Evolutionary conservation across 2,888 invertebrate genomes (phyloP), one percentile per base, ranked within the genome.

Genomic region (Melieria picta): DNA sequence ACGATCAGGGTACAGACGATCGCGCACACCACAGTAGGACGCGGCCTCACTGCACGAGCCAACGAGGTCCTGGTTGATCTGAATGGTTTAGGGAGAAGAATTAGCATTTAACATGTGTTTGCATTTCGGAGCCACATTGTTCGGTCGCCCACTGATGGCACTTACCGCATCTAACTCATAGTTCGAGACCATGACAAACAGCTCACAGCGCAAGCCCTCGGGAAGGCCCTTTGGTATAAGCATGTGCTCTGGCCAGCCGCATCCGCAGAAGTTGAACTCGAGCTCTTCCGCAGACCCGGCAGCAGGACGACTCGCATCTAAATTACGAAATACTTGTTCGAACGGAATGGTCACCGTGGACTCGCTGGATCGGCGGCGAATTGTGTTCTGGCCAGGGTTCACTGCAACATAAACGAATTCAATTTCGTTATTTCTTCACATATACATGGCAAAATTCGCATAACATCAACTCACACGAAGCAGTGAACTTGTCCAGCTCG

Each of bases 211-310:
- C 83, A 90, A 90, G 0, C 94, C 94, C 71, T 89, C 88, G 0
- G 89, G 83, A 7, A 86, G 90, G 4, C 95, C 95, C 85, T 91
- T 93, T 0, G 94, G 93, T 4, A 94, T 81, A 6, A 94, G 89
- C 91, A 95, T 90, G 84, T 95, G 94, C 69, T 94, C 91, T 0
- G 95, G 95, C 94, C 94, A 94, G 72, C 94, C 94, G 81, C 95
- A 96, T 73, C 95, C 95, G 87, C 95, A 96, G 90, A 93, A 94
- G 88, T 94, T 93, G 87, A 93, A 93, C 75, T 88, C 87, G 0
- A 87, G 87, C 0, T 88, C 86, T 0, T 87, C 88, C 0, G 89
- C 83, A 11, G 88, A 85, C 55, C 90, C 90, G 0, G 88, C 89
- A n/a, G 84, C 77, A 0, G 93, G 92, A 0, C 93, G 89, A 67